Evolutionary conservation across 2,888 invertebrate genomes (phyloP), one percentile per base, ranked within the genome.

Genomic region (Eustalomyia histrio): DNA sequence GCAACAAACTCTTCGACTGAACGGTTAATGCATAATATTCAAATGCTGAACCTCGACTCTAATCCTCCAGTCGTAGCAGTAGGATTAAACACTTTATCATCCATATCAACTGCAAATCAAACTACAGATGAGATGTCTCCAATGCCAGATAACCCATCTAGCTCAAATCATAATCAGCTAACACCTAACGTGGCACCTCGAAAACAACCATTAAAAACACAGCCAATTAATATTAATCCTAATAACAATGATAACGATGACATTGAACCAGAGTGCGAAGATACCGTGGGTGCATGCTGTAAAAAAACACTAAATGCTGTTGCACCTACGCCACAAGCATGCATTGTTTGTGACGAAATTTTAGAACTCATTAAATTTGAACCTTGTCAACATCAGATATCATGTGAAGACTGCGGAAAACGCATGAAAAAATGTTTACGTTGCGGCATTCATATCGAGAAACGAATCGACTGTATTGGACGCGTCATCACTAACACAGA

Each of bases 361-460:
- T 92, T 93, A 4, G 92, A 92, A 82, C 91, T 93, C 80, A 93
- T 95, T 4, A 91, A 91, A 69, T 93, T 96, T 86, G 93, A 94
- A 86, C 95, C 96, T 0, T 96, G 96, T 88, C 92, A 93, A 67
- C 95, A 96, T 89, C 92, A 93, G 85, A 93, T 95, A 4, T 94
- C 94, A 0, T 96, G 96, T 87, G 93, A 93, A 84, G 95, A 95
- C 82, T 96, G 96, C 88, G 94, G 94, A 64, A 91, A 93, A 16
- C 92, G 95, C 68, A 95, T 96, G 94, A 95, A 95, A 87, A 95
- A 95, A 89, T 95, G 95, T 88, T 89, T 95, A 39, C 91, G 92
- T 63, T 95, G 95, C 87, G 93, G 94, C 52, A 90, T 91, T 43
- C 87, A 91, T 10, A 94, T 95, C 64, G 92, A 92, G 79, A 91